A percentile compares a stretch with the other conserved stretches of the same genome.
These are phyloP conservation scores for Donacobius atricapilla DNA, from an alignment of 2,113 vertebrate genomes.

Conservation along the genomic window DNA sequence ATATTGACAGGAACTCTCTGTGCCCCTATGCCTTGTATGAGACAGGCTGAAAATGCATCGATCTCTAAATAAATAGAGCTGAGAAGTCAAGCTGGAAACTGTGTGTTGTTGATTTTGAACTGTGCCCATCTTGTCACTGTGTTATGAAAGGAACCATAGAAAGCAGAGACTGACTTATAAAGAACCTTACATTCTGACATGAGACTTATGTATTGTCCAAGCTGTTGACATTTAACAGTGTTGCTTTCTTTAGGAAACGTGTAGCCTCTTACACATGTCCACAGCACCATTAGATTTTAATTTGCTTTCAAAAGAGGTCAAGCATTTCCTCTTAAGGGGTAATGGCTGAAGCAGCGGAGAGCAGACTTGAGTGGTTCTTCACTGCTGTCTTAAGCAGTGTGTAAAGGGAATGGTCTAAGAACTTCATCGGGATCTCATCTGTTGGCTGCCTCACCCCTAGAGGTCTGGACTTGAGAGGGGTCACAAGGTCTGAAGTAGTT, in stretches of 20 bases:
- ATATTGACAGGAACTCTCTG: neutral
- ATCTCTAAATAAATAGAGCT: neutral
- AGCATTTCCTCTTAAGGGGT: neutral
- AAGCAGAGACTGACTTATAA: neutral
- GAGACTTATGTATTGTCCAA: neutral
- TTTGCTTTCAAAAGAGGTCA: neutral
- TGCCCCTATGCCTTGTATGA: constrained; percentile 15
- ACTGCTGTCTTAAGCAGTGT: neutral
- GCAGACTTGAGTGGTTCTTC: neutral
- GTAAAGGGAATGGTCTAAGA: neutral
- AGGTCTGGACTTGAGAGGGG: neutral
- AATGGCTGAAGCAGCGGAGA: neutral
- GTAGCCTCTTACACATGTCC: neutral
- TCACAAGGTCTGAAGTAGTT: neutral
- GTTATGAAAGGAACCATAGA: neutral
- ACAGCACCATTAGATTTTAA: neutral
- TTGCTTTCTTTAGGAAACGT: neutral
- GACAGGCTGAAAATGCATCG: neutral
- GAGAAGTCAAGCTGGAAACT: constrained; percentile 1
- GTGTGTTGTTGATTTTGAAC: neutral
- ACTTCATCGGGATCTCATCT: neutral
- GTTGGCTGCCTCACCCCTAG: neutral
- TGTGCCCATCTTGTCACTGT: neutral
- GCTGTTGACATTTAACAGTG: neutral
- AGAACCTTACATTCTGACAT: neutral